Evolutionary conservation across 1,140 invertebrate genomes (phyloP).

Genomic region (Dendroctonus ponderosae): DNA sequence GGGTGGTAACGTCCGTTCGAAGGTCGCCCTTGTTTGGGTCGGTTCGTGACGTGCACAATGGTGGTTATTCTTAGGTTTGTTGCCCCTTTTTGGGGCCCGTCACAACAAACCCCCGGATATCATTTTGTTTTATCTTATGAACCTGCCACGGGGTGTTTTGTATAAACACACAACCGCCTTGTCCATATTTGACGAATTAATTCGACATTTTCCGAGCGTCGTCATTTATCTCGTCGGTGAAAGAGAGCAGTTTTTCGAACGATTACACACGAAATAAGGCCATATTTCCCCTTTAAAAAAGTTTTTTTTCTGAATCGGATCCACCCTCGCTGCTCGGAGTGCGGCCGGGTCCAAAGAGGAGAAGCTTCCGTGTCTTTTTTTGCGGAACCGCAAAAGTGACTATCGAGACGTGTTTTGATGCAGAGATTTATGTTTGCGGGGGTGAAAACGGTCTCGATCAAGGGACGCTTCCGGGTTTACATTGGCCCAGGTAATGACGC

Average conservation of each 20-base stretch:
- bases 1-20: slow-evolving; percentile 18
- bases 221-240: slow-evolving; percentile 1
- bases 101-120: slow-evolving; percentile 18
- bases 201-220: neutral
- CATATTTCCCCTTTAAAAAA: slow-evolving; percentile 20
- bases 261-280: slow-evolving; percentile 15
- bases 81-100: slow-evolving; percentile 17
- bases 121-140: slow-evolving; percentile 19
- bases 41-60: slow-evolving; percentile 37
- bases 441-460: neutral
- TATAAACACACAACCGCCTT: neutral
- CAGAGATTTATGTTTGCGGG: slow-evolving; percentile 16
- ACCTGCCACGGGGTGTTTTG: slow-evolving; percentile 6
- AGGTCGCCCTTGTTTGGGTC: slow-evolving; percentile 43
- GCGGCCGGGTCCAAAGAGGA: slow-evolving; percentile 6
- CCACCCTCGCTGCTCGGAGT: slow-evolving; percentile 6
- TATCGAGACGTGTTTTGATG: slow-evolving; percentile 18
- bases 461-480: neutral
- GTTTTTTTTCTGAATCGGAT: slow-evolving; percentile 15
- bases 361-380: slow-evolving; percentile 15
- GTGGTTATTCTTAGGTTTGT: slow-evolving; percentile 36
- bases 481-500: no score
- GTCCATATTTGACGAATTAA: neutral
- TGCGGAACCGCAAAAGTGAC: slow-evolving; percentile 16
- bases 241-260: slow-evolving; percentile 17